Evolutionary conservation across 92 coral and sea anemone species (phyloP), one percentile per base, ranked within the genome.

Genomic region (Palythoa caribaeorum): DNA sequence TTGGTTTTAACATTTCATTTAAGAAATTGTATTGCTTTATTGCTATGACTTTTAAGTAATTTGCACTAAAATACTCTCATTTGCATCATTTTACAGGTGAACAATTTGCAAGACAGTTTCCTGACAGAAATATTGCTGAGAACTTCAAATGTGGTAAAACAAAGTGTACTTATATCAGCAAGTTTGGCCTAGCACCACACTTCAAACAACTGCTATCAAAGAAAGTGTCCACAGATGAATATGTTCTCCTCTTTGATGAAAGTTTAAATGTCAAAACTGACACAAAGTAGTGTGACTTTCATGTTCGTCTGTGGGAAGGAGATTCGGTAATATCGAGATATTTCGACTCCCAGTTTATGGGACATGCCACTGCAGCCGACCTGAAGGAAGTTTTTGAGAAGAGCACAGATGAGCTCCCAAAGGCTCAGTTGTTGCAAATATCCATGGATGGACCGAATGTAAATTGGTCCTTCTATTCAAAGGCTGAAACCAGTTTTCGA

Each of bases 221-320:
- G 80, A 54, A 77, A 77, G 81, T 77, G 68, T 77, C 81, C 81
- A 77, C 81, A 36, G 89, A 86, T 86, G 89, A 71, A 39, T 86
- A 86, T 55, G 83, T 76, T 71, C 59, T 86, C 53, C 89, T 62
- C 89, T 86, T 86, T 86, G 89, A 86, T 86, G 84, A 86, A 19
- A 86, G 89, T 76, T 71, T 86, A 86, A 86, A 86, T 71, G 62
- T 40, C 84, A 86, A 62, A 55, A 86, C 37, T 86, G 84, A 76
- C 76, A 75, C 71, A 55, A 86, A 76, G 73, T 76, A 74, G 73
- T 55, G 71, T 36, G 89, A 74, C 62, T 66, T 71, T 62, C 84
- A 62, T 74, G 73, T 86, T 66, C 84, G 84, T 76, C 60, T 75
- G 71, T 74, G 84, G 89, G 84, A 86, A 44, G 89, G 73, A 57